A percentile compares a stretch with the other conserved stretches of the same genome.
Evolutionary conservation across 1,140 invertebrate species (phyloP).

Genomic region (Sogatella furcifera): DNA sequence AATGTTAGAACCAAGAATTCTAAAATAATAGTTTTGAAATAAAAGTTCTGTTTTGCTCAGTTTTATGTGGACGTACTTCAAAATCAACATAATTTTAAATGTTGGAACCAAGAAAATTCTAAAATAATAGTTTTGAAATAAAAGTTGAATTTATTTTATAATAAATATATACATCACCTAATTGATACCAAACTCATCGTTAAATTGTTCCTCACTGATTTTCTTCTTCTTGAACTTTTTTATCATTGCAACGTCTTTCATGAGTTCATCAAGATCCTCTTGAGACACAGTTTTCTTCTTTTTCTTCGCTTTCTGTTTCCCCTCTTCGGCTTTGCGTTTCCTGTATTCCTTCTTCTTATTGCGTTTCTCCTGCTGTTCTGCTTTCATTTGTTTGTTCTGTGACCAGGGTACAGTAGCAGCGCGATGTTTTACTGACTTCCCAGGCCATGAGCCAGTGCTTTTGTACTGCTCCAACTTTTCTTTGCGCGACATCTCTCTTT

Average conservation of each 20-base stretch:
- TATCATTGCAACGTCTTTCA: constrained; percentile 67
- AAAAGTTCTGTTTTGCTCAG: too few species aligned
- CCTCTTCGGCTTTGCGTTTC: constrained; percentile 36
- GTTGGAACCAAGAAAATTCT: too few species aligned
- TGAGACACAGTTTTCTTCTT: constrained; percentile 42
- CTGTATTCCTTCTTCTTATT: constrained; percentile 44
- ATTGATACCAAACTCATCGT: constrained; percentile 8
- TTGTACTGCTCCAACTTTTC: constrained; percentile 59
- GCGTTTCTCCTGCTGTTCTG: constrained; percentile 49
- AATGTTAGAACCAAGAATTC: too few species aligned
- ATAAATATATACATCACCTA: neutral
- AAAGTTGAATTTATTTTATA: too few species aligned
- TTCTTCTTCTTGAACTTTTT: constrained; percentile 87
- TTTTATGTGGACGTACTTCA: too few species aligned
- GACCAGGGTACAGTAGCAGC: constrained; percentile 62
- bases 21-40: too few species aligned
- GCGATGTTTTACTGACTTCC: constrained; percentile 42
- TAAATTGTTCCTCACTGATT: constrained; percentile 9
- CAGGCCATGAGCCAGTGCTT: constrained; percentile 69
- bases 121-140: too few species aligned
- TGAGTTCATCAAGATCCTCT: constrained; percentile 74
- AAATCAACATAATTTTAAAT: too few species aligned
- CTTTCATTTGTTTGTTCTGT: constrained; percentile 60
- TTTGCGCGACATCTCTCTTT: constrained; percentile 59
- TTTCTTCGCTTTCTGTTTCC: constrained; percentile 31